phyloP scores from a whole-genome alignment of 2,888 invertebrate species.

The Aleiodes alternator region DNA sequence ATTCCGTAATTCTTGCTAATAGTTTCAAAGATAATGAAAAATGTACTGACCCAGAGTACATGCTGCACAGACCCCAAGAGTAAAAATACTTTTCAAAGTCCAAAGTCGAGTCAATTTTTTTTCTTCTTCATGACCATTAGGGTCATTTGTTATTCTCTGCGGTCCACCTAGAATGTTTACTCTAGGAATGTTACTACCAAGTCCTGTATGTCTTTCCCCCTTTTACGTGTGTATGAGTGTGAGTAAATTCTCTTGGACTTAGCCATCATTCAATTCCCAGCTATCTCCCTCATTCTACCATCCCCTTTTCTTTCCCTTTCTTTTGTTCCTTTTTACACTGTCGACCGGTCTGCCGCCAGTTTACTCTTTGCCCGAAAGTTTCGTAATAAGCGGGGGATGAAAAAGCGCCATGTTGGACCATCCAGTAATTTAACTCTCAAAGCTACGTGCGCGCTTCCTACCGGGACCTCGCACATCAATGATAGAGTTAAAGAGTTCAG shows the following conservation, averaged over 20 bases:
- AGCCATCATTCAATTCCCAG: slow-evolving; percentile 21
- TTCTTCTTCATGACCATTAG: slow-evolving; percentile 15
- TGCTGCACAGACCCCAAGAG: too few species aligned
- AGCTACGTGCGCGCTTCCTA: slow-evolving; percentile 25
- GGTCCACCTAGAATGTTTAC: slow-evolving; percentile 36
- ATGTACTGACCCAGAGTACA: too few species aligned
- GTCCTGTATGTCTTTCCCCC: background rate
- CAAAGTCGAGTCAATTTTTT: slow-evolving; percentile 15
- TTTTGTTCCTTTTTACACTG: slow-evolving; percentile 3
- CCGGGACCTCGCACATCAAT: slow-evolving; percentile 5
- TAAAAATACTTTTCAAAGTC: slow-evolving; percentile 18
- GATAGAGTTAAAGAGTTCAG: slow-evolving; percentile 15
- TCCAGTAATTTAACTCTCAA: slow-evolving; percentile 41
- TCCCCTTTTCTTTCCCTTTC: background rate
- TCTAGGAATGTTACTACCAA: slow-evolving; percentile 8
- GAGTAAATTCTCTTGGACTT: slow-evolving; percentile 31
- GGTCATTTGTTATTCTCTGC: slow-evolving; percentile 34
- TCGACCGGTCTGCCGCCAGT: slow-evolving; percentile 33
- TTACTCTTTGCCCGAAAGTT: slow-evolving; percentile 39
- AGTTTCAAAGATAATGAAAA: too few species aligned
- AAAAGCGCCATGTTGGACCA: slow-evolving; percentile 36
- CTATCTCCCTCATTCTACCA: slow-evolving; percentile 6
- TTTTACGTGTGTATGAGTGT: background rate
- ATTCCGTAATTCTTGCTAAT: too few species aligned
- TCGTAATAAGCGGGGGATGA: slow-evolving; percentile 42